Conservation (phyloP, 1,140 invertebrate species). For the Solenopsis invicta region DNA sequence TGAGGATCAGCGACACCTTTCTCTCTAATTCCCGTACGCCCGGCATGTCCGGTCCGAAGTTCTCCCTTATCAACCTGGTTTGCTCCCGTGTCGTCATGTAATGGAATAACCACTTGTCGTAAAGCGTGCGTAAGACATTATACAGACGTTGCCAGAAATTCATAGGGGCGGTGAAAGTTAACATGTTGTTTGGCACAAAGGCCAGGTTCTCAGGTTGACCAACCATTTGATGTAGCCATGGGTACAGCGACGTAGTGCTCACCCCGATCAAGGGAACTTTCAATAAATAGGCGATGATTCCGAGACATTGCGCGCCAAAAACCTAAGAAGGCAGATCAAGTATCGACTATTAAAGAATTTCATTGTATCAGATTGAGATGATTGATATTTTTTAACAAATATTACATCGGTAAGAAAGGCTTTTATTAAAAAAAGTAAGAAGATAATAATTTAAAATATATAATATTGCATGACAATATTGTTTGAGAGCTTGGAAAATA, state of each 20-base stretch:
- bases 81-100: conserved; percentile 71
- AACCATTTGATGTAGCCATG: conserved; percentile 89
- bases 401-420: too few species aligned
- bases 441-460: too few species aligned
- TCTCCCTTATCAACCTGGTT: conserved; percentile 78
- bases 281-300: conserved; percentile 87
- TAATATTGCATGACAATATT: too few species aligned
- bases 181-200: conserved; percentile 88
- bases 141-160: conserved; percentile 88
- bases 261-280: conserved; percentile 88
- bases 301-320: conserved; percentile 84
- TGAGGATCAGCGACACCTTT: conserved; percentile 87
- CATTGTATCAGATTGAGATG: too few species aligned
- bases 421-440: too few species aligned
- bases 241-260: conserved; percentile 88
- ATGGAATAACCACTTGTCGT: conserved; percentile 69
- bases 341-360: too few species aligned
- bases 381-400: too few species aligned
- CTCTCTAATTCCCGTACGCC: conserved; percentile 83
- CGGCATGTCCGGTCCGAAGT: conserved; percentile 83
- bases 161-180: conserved; percentile 87
- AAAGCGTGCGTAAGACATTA: conserved; percentile 84
- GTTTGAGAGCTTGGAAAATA: too few species aligned
- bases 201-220: conserved; percentile 89
- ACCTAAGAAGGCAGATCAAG: conserved; percentile 62